Base-by-base conservation (phyloP, 2,797 vertebrate genomes). In the Eutrigla gurnardus region DNA sequence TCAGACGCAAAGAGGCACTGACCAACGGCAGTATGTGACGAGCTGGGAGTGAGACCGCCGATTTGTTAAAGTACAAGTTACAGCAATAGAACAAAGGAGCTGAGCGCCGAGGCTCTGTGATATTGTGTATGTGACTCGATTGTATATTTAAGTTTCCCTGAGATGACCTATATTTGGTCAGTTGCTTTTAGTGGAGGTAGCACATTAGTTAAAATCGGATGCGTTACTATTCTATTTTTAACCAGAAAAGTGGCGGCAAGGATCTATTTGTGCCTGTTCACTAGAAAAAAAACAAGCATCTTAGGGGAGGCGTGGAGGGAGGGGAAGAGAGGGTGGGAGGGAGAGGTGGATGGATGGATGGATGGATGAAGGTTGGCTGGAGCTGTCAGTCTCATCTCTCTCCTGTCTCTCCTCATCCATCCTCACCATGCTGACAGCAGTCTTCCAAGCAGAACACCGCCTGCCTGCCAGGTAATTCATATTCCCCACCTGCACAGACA, bases 401-500 rank as follows among this genome's bases (percentile, higher is more conserved):
- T 90, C 75, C 84, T 88, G 89, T 92, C 93, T 93, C 84, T 84
- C 90, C 87, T 90, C 93, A 94, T 94, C 93, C 91, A 93, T 94
- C 90, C 88, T 87, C 73, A 25, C 81, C 69, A 65, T 73, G 88
- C 87, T 93, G 93, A 93, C 93, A 94, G 93, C 92, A 91, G 86
- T 81, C 92, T 90, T 88, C 93, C 93, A 93, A 91, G 94, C 94
- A 94, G 92, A 95, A 94, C 93, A 84, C 77, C 59, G 75, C 78
- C 89, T 90, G 89, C 89, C 88, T 92, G 92, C 91, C 91, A 92
- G 85, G 86, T 93, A 91, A 94, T 95, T 94, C 90, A 93, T 94
- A 94, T 94, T 95, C 93, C 90, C 92, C 81, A 81, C 92, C 91
- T 91, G 89, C 91, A 85, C 74, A 85, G 75, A 79, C 84, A 54